Evolutionary conservation across 2,797 vertebrate genomes (phyloP).

Genomic region (Helicolenus hilgendorfi): DNA sequence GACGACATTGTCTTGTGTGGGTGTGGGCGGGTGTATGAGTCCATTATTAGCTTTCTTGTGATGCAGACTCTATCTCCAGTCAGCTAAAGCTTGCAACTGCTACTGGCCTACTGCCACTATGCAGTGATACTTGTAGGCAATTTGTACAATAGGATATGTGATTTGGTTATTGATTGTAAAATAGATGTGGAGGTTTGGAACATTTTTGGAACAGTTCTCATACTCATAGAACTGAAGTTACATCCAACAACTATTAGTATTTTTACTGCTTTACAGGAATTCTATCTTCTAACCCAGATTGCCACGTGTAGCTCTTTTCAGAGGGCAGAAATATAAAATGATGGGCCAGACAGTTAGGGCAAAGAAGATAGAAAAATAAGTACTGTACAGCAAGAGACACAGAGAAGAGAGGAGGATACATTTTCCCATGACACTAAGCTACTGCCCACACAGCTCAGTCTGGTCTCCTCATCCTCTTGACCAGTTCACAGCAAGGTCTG

Average conservation of each 20-base stretch:
- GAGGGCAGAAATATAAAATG: constrained; percentile 8
- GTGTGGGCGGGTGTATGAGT: neutral
- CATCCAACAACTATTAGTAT: neutral
- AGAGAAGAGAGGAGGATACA: constrained; percentile 39
- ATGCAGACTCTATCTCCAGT: neutral
- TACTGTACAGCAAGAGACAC: constrained; percentile 23
- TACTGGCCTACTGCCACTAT: too few relatives aligned
- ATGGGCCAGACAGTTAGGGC: neutral
- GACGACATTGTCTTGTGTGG: neutral
- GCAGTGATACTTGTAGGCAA: too few relatives aligned
- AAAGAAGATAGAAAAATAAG: constrained; percentile 36
- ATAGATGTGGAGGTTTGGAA: too few relatives aligned
- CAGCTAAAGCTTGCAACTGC: neutral
- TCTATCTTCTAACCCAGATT: neutral
- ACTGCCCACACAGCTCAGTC: constrained; percentile 75
- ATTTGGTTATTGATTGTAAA: too few relatives aligned
- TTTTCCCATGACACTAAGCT: constrained; percentile 85
- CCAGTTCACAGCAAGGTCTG: constrained; percentile 80
- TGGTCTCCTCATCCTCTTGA: constrained; percentile 76
- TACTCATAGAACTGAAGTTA: neutral
- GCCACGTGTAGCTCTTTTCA: constrained; percentile 30
- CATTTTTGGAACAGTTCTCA: neutral
- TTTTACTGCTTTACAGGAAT: neutral
- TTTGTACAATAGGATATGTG: too few relatives aligned
- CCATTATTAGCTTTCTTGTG: neutral